A percentile compares a stretch with the other conserved stretches of the same genome.
phyloP scores from a whole-genome alignment of 2,797 vertebrate genomes.

The Diplodus puntazzo region DNA sequence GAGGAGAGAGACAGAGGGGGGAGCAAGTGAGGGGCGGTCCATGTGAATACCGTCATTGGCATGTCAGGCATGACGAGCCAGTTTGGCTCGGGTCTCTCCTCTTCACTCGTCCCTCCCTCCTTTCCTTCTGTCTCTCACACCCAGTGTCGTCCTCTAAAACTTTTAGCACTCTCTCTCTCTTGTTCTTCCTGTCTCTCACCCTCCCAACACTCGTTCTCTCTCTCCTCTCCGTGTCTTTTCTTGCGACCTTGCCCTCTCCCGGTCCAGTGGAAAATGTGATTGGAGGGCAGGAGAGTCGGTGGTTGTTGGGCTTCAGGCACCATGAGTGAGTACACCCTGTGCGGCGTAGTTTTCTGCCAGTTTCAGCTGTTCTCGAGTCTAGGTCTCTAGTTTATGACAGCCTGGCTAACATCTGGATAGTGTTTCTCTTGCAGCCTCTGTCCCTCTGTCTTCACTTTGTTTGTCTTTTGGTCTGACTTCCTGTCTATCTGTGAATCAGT shows the following conservation, averaged over 20 bases:
- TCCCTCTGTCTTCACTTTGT: conserved; percentile 20
- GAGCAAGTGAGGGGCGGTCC: conserved; percentile 58
- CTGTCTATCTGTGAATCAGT: conserved; percentile 31
- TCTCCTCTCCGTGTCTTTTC: conserved; percentile 38
- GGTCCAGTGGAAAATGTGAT: conserved; percentile 81
- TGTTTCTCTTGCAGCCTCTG: neutral
- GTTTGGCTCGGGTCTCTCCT: conserved; percentile 70
- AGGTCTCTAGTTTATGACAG: conserved; percentile 29
- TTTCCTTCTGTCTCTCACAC: conserved; percentile 36
- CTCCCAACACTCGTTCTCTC: conserved; percentile 25
- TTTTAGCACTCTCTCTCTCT: conserved; percentile 51
- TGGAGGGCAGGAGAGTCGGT: conserved; percentile 63
- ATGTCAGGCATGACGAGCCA: conserved; percentile 75
- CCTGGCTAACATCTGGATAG: conserved; percentile 33
- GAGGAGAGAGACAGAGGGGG: neutral
- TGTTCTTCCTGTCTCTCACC: conserved; percentile 44
- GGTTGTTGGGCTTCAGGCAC: conserved; percentile 73
- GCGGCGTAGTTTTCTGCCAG: conserved; percentile 19
- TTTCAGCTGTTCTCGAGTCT: conserved; percentile 28
- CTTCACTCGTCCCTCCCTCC: conserved; percentile 49
- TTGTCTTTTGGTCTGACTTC: no score
- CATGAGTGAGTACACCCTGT: conserved; percentile 84
- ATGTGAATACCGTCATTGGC: conserved; percentile 77
- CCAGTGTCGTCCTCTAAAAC: conserved; percentile 64
- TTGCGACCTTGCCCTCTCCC: conserved; percentile 60